Evolutionary conservation across 2,797 vertebrate species (phyloP).

Genomic region (Eurystomus glaucurus): DNA sequence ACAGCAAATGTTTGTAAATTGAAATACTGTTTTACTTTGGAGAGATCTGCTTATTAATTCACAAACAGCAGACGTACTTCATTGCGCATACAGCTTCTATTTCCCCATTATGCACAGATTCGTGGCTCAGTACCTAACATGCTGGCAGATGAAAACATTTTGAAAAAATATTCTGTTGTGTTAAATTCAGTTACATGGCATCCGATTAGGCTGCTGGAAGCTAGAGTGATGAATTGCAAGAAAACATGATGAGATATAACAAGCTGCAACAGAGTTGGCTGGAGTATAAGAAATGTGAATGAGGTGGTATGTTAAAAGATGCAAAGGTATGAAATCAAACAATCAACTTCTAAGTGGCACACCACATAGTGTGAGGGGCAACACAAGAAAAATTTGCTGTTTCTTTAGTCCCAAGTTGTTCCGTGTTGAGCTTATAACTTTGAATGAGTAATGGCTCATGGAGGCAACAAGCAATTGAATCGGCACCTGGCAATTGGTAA

Average conservation of each 20-base stretch:
- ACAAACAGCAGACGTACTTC: conserved; percentile 57
- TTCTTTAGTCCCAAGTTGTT: not conserved
- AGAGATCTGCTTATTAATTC: conserved; percentile 66
- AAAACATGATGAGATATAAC: conserved; percentile 50
- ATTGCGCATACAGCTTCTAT: conserved; percentile 34
- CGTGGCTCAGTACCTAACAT: conserved; percentile 64
- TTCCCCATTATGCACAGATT: conserved; percentile 71
- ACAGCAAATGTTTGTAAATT: conserved; percentile 68
- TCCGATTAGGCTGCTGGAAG: conserved; percentile 47
- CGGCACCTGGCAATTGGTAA: not conserved
- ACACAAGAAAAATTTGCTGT: not conserved
- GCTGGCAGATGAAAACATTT: conserved; percentile 63
- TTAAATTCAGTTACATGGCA: conserved; percentile 65
- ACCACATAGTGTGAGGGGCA: not conserved
- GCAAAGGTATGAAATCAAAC: conserved; percentile 21
- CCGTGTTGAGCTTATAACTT: not conserved
- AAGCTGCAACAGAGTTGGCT: conserved; percentile 33
- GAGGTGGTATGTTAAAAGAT: not conserved
- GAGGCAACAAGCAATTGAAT: not conserved
- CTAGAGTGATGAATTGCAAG: conserved; percentile 23
- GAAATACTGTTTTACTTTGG: conserved; percentile 67
- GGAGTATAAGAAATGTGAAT: not conserved
- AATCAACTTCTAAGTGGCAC: not conserved
- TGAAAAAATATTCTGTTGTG: conserved; percentile 58
- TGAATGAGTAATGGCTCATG: not conserved